Base-by-base conservation (phyloP, 1,140 invertebrate genomes). In the Condylostylus longicornis region DNA sequence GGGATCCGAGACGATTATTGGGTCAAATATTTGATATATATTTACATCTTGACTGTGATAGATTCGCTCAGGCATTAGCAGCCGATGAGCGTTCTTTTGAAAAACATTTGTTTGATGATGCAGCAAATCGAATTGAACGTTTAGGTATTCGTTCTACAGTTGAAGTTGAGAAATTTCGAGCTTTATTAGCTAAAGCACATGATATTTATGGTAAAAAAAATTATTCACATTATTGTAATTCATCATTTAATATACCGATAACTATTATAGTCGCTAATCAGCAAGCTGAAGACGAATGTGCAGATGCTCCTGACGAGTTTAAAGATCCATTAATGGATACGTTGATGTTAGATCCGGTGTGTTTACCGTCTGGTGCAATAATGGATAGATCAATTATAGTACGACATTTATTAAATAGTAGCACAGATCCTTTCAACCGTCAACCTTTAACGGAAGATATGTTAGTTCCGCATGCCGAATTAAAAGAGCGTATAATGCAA, bases 311-410 rank as follows among this genome's bases (percentile, higher is more conserved):
- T 1, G 93, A 98, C 46, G 91, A 97, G 63, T 98, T 95, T 60
- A 80, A 80, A 65, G 93, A 97, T 72, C 90, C 93, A 0, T 64
- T 98, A 2, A 96, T 98, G 91, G 88, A 93, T 53, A 97, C 91
- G 1, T 61, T 98, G 14, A 97, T 98, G 93, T 79, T 79, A 2
- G 90, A 98, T 61, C 94, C 94, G 3, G 91, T 98, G 0, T 68
- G 81, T 39, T 65, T 98, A 41, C 93, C 93, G 8, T 89, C 88
- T 38, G 93, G 93, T 38, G 86, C 85, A 49, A 64, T 96, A 3
- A 96, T 97, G 88, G 93, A 98, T 62, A 71, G 90, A 32, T 74
- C 88, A 18, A 83, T 94, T 41, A 98, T 98, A 35, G 73, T 87
- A 44, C 71, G 85, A 38, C 93, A 97, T 69, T 72, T 98, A 50